Conservation (phyloP, 92 coral and sea anemone genomes). For the Micromussa lordhowensis region DNA sequence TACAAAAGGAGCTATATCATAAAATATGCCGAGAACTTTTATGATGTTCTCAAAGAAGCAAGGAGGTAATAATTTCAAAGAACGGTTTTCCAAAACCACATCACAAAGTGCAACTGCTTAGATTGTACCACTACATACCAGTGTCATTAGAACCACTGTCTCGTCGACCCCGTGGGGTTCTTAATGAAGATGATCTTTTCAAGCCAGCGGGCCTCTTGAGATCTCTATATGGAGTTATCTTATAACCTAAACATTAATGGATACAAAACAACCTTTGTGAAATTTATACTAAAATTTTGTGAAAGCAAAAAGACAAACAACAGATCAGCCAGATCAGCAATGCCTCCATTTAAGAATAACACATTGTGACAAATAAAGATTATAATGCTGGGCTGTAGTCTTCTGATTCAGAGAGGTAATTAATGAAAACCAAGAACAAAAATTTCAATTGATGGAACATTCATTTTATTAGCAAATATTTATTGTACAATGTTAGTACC, state of each 20-base stretch:
- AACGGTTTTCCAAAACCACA: background rate
- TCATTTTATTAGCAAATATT: slow-evolving; percentile 16
- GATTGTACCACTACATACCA: slow-evolving; percentile 31
- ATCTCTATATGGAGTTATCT: slow-evolving; percentile 95
- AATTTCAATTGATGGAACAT: background rate
- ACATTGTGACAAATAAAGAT: background rate
- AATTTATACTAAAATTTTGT: background rate
- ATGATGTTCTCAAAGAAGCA: background rate
- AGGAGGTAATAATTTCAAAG: background rate
- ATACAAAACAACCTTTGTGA: background rate
- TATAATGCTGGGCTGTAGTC: no score
- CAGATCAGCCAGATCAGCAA: background rate
- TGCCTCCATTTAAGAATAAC: background rate
- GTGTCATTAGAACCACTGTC: slow-evolving; percentile 87
- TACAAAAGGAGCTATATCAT: no score
- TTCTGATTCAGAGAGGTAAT: background rate
- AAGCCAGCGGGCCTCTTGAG: slow-evolving; percentile 90
- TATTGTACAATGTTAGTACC: background rate
- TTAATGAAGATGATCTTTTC: slow-evolving; percentile 95
- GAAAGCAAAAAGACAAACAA: no score
- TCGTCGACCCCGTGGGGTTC: slow-evolving; percentile 92
- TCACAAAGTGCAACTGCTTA: background rate
- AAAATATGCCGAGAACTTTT: background rate
- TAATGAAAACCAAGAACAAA: background rate
- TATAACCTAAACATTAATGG: slow-evolving; percentile 67